Base-by-base conservation (phyloP, 2,888 invertebrate genomes). In the Eupithecia subfuscata region DNA sequence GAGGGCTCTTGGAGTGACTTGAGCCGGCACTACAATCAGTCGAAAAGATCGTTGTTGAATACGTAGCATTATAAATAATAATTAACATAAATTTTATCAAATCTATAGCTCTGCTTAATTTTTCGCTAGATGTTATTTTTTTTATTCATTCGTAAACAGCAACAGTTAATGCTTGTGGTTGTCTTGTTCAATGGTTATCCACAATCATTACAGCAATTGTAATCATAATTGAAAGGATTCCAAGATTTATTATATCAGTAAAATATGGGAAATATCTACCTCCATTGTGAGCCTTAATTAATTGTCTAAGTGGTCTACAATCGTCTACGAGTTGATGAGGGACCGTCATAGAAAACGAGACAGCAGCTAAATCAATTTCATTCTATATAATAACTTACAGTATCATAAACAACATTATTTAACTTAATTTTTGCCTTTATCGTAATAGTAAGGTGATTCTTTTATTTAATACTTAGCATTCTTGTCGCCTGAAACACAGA, bases 271-370 rank as follows among this genome's bases (percentile, higher is more conserved):
- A n/a, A n/a, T n/a, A 64, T 48, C 73, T 63, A 74, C 69, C 71
- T 71, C 71, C 40, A 67, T 76, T 76, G 74, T 76, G 74, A 48
- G 56, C 67, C 22, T 45, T 74, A 71, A 76, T 76, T 71, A 74
- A 76, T 76, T 60, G 69, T 34, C 40, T 67, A 69, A 74, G 69
- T 71, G 52, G 74, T 76, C 74, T 71, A 60, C 56, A 63, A 71
- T 71, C 64, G 69, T 72, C 71, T 70, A 69, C 69, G 60, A 65
- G 45, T 52, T 69, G 76, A 76, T 71, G 76, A 76, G 76, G 76
- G 74, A 52, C 69, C 56, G 37, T 43, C 70, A 70, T 37, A 67
- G 73, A 30, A 45, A 12, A 64, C 14, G 2, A 25, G 1, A n/a
- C 43, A 37, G n/a, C 67, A 40, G 67, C 67, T 67, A n/a, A 37